phyloP scores from a whole-genome alignment of 2,113 vertebrate species.

The Clupea harengus region DNA sequence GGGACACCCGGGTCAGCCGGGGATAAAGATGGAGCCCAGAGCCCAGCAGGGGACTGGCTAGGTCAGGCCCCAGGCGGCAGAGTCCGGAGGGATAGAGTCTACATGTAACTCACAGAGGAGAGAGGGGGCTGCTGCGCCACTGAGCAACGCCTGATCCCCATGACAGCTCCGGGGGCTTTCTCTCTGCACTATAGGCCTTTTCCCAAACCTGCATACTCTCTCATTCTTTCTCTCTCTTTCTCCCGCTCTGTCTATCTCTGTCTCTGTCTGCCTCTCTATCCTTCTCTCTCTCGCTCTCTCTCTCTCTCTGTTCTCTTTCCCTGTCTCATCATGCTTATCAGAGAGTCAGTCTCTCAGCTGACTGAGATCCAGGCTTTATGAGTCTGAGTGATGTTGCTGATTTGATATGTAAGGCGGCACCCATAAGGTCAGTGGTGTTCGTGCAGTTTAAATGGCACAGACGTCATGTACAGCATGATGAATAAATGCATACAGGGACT shows the following conservation, averaged over 20 bases:
- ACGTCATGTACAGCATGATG: not conserved
- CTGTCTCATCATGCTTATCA: not conserved
- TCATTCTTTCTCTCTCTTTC: not conserved
- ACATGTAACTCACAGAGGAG: not conserved
- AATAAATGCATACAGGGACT: not conserved
- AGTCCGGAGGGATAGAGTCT: not conserved
- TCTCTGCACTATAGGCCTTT: not conserved
- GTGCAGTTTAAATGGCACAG: not conserved
- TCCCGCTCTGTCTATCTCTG: not conserved
- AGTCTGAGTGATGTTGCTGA: not conserved
- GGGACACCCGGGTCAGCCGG: not conserved
- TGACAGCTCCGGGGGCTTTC: not conserved
- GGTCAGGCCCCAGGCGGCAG: not conserved
- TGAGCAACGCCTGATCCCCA: not conserved
- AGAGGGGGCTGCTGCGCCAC: not conserved
- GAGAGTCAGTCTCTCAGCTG: not conserved
- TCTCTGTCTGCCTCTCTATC: not conserved
- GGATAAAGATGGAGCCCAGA: not conserved
- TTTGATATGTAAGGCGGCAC: slow-evolving; percentile 9
- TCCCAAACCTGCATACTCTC: not conserved
- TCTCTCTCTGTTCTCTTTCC: not conserved
- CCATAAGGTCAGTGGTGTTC: not conserved
- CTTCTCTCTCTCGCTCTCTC: not conserved
- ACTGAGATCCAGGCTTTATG: not conserved
- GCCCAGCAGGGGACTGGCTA: not conserved